Evolutionary conservation across 2,888 invertebrate genomes (phyloP).

Genomic region (Melinaea menophilus): DNA sequence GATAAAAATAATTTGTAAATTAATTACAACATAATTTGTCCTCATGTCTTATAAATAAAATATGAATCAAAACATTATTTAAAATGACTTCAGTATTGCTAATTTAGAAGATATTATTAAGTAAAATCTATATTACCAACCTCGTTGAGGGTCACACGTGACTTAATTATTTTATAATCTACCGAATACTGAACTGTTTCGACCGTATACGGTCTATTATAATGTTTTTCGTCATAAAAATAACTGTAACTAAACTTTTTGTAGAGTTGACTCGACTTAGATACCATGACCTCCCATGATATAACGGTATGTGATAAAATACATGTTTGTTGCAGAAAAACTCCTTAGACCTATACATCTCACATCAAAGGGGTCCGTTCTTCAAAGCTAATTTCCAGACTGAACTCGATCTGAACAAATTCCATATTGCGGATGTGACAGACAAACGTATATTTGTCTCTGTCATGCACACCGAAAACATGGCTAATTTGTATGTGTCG

Average conservation of each 20-base stretch:
- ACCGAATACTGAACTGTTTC: neutral
- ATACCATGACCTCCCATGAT: neutral
- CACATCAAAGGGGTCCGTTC: slow-evolving; percentile 85
- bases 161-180: no score
- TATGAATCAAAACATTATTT: no score
- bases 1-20: no score
- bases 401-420: slow-evolving; percentile 80
- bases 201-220: neutral
- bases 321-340: slow-evolving; percentile 50
- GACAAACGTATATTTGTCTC: slow-evolving; percentile 89
- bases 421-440: slow-evolving; percentile 90
- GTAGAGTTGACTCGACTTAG: neutral
- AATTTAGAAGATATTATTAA: no score
- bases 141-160: no score
- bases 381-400: slow-evolving; percentile 86
- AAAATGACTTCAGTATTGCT: no score
- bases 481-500: slow-evolving; percentile 89
- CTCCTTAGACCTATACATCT: slow-evolving; percentile 84
- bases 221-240: neutral
- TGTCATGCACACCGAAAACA: slow-evolving; percentile 85
- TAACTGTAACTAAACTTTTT: neutral
- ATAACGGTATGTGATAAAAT: neutral
- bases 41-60: no score
- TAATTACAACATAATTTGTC: no score
- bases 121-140: no score